phyloP scores from a whole-genome alignment of 2,113 vertebrate species.

The Cathartes aura region DNA sequence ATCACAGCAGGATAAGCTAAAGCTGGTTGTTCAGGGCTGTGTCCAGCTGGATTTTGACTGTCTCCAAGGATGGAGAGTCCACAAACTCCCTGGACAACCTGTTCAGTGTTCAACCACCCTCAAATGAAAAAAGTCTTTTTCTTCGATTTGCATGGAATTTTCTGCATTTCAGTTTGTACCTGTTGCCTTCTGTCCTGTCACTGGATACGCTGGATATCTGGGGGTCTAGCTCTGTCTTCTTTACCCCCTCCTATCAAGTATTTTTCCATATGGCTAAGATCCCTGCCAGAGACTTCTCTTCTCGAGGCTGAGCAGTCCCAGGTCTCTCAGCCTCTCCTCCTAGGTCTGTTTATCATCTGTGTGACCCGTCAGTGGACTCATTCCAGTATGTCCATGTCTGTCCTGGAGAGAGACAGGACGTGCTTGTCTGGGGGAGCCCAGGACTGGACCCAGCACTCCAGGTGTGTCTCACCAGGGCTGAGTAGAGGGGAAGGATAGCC shows the following conservation, averaged over 20 bases:
- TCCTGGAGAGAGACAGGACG: not conserved
- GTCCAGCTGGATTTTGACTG: not conserved
- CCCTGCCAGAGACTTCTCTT: not conserved
- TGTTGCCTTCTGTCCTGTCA: not conserved
- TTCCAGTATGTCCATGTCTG: not conserved
- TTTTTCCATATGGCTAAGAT: not conserved
- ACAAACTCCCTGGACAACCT: not conserved
- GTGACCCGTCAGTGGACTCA: not conserved
- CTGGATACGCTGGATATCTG: not conserved
- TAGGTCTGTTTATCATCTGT: not conserved
- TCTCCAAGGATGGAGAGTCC: not conserved
- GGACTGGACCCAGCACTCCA: not conserved
- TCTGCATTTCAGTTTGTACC: not conserved
- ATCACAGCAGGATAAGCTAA: not conserved
- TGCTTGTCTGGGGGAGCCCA: not conserved
- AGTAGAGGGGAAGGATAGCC: not conserved
- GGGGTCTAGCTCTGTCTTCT: not conserved
- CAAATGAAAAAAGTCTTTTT: not conserved
- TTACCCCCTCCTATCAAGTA: not conserved
- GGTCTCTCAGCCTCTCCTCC: not conserved
- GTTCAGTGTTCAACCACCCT: not conserved
- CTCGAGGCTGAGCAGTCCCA: not conserved
- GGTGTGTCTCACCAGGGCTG: not conserved
- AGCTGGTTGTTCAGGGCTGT: not conserved
- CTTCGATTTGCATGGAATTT: not conserved